These are phyloP conservation scores for Astropecten irregularis DNA, from an alignment of 53 echinoderm and acorn worm species.

Conservation along the genomic window DNA sequence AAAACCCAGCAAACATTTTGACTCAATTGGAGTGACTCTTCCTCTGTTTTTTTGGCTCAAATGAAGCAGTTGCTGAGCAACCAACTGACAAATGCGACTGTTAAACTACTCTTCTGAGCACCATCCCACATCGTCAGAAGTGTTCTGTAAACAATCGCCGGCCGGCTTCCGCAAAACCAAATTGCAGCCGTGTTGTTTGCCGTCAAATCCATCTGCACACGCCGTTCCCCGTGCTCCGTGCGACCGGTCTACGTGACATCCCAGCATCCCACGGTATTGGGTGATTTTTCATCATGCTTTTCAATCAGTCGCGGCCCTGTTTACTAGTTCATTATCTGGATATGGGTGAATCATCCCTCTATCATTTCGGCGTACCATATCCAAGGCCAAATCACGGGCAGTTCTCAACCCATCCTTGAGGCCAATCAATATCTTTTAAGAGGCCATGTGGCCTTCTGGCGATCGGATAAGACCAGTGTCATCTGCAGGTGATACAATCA, in stretches of 20 bases:
- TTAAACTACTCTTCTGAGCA: neutral
- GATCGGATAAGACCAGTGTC: conserved; percentile 19
- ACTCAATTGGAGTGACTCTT: too few species aligned
- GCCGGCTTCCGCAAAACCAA: neutral
- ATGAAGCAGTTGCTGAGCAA: neutral
- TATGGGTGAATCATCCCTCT: conserved; percentile 16
- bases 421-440: conserved; percentile 25
- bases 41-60: too few species aligned
- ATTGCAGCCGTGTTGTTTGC: neutral
- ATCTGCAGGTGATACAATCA: neutral
- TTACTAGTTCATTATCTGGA: conserved; percentile 40
- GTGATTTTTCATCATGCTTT: neutral
- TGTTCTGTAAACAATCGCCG: neutral
- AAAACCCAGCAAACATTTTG: too few species aligned
- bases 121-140: neutral
- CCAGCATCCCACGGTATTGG: neutral
- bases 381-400: neutral
- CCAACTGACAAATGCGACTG: neutral
- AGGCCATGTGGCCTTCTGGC: conserved; percentile 10
- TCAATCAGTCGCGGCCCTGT: conserved; percentile 42
- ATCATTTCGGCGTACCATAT: neutral
- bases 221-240: neutral
- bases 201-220: neutral
- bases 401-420: conserved; percentile 4
- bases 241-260: neutral